Evolutionary conservation across 2,797 vertebrate genomes (phyloP).

Genomic region (Coranthus polyacanthus): DNA sequence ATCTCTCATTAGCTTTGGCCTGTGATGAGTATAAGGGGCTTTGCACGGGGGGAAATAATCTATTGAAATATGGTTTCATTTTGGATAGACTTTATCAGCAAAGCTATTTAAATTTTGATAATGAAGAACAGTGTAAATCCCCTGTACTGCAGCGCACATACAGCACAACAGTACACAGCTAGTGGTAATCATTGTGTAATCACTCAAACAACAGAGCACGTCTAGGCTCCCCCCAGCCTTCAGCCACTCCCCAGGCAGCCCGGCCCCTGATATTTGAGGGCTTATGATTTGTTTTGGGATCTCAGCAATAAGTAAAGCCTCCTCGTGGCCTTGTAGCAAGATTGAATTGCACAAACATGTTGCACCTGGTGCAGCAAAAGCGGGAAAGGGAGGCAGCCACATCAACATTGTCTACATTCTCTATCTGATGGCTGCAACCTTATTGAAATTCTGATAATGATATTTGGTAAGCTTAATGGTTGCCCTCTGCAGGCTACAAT

Average conservation of each 20-base stretch:
- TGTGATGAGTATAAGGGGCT: constrained; percentile 59
- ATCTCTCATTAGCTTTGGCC: constrained; percentile 78
- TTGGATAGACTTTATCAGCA: constrained; percentile 77
- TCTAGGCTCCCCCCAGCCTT: constrained; percentile 47
- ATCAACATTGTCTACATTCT: constrained; percentile 53
- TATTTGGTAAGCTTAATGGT: constrained; percentile 77
- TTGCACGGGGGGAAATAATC: constrained; percentile 54
- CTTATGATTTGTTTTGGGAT: constrained; percentile 78
- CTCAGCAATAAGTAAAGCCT: constrained; percentile 76
- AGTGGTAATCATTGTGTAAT: constrained; percentile 78
- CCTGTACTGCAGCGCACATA: constrained; percentile 47
- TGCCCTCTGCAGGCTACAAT: constrained; percentile 74
- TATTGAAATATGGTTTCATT: constrained; percentile 76
- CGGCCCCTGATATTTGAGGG: constrained; percentile 63
- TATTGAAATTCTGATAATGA: constrained; percentile 80
- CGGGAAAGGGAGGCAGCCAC: constrained; percentile 22
- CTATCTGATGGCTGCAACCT: constrained; percentile 71
- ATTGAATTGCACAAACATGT: constrained; percentile 76
- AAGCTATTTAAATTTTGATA: constrained; percentile 79
- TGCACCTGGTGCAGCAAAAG: constrained; percentile 72
- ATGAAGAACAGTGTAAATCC: constrained; percentile 75
- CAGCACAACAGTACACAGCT: constrained; percentile 60
- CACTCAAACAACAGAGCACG: constrained; percentile 73
- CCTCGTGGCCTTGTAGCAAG: constrained; percentile 72
- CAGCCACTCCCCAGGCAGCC: constrained; percentile 59